Base-by-base conservation (phyloP, 2,797 vertebrate genomes). In the Sebastes matsubarae region DNA sequence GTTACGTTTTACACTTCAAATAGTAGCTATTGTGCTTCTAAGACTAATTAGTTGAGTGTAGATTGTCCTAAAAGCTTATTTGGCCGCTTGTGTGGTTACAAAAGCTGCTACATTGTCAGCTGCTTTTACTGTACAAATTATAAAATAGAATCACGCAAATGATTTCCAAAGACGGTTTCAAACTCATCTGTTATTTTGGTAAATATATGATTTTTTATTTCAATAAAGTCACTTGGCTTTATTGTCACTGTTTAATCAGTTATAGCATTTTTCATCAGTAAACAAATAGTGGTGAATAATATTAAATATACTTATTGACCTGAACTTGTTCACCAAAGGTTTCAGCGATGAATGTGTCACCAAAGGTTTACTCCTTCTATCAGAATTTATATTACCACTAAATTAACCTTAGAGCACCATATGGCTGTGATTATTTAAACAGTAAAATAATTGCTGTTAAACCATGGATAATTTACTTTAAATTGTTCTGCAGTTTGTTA, bases 341-440 rank as follows among this genome's bases (percentile, higher is more conserved):
- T 75, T 36, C 29, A 27, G 38, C 16, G 54, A 32, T 72, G 38
- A 71, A 32, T 65, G 25, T 55, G 38, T 68, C 72, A 25, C 20
- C 20, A 72, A 6, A 74, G 57, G 24, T 63, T 78, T 24, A 27
- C 63, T 60, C 4, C 7, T 13, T 70, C 82, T 70, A 63, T 74
- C 24, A 58, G 72, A 46, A 79, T 93, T 29, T 50, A 79, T 85
- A 88, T 90, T 91, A 87, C 86, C 88, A 89, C 87, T 88, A 89
- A 87, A 77, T 82, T 52, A 77, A 76, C 81, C 71, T 82, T 76
- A 83, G 71, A 85, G 68, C 90, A 88, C 87, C 74, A 92, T 92
- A 76, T 93, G 92, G 87, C 72, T 89, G 80, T 83, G 78, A 82
- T 93, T 92, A 89, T 64, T 89, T 70, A 72, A 92, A 88, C 82